Evolutionary conservation across 23 tunicate species (phyloP).

Genomic region (Corella eumyota): DNA sequence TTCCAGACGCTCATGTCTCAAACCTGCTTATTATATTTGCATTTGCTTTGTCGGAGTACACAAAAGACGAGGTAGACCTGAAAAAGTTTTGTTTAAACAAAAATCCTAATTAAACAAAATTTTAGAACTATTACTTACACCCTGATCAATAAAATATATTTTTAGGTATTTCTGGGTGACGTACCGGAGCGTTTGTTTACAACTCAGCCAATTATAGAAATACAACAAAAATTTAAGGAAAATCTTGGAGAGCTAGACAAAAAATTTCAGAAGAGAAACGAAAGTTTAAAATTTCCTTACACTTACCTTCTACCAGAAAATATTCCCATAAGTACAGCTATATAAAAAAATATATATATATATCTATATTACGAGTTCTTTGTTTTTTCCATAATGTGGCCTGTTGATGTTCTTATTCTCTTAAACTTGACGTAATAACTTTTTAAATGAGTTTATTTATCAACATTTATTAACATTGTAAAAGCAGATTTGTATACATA

Average conservation of each 20-base stretch:
- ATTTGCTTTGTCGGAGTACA: conserved; percentile 21
- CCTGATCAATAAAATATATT: no score
- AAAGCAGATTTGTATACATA: no score
- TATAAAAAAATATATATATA: not conserved
- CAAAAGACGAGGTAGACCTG: conserved; percentile 47
- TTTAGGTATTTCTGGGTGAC: conserved; percentile 4
- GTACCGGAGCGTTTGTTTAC: not conserved
- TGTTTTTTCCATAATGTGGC: no score
- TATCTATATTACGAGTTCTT: no score
- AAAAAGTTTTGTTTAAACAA: no score
- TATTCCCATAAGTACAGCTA: not conserved
- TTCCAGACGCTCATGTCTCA: conserved; percentile 44
- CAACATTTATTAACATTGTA: no score
- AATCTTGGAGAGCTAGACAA: not conserved
- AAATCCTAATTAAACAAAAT: no score
- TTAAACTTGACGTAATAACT: no score
- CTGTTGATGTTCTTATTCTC: no score
- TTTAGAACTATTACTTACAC: no score
- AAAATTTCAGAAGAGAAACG: conserved; percentile 2
- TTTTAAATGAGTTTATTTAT: no score
- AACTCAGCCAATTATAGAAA: not conserved
- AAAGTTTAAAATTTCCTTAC: not conserved
- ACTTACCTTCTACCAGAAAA: not conserved
- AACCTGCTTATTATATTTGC: conserved; percentile 22
- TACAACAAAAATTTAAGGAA: not conserved